Percentiles rank a stretch among this genome's conserved stretches.
Conservation (phyloP, 2,888 invertebrate species). For the Campoletis raptor region DNA sequence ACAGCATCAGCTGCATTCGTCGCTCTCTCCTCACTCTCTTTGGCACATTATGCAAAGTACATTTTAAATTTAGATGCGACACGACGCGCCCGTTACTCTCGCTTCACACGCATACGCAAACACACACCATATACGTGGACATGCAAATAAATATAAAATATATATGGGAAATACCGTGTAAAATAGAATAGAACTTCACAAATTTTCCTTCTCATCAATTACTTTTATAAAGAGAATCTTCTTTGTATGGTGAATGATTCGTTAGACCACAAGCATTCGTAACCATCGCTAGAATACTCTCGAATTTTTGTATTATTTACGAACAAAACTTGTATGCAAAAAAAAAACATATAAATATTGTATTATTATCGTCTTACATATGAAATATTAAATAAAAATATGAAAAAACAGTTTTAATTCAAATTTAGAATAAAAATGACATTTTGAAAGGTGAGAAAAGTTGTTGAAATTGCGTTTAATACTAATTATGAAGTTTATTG, state of each 20-base stretch:
- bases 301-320: not conserved
- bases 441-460: too few species aligned
- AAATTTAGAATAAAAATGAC: too few species aligned
- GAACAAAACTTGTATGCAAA: not conserved
- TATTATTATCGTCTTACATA: not conserved
- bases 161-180: not conserved
- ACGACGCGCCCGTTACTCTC: conserved; percentile 55
- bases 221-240: not conserved
- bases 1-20: conserved; percentile 31
- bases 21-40: conserved; percentile 53
- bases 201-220: not conserved
- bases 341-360: not conserved
- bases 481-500: not conserved
- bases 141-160: conserved; percentile 6
- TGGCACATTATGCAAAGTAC: conserved; percentile 83
- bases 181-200: not conserved
- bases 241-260: not conserved
- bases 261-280: not conserved
- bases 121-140: not conserved
- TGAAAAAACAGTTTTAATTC: too few species aligned
- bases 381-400: too few species aligned
- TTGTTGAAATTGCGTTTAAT: too few species aligned
- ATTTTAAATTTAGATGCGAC: conserved; percentile 84
- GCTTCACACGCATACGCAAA: not conserved
- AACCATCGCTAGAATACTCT: not conserved